These are phyloP conservation scores for Cinclus cinclus DNA, from an alignment of 2,113 vertebrate species.

Conservation along the genomic window DNA sequence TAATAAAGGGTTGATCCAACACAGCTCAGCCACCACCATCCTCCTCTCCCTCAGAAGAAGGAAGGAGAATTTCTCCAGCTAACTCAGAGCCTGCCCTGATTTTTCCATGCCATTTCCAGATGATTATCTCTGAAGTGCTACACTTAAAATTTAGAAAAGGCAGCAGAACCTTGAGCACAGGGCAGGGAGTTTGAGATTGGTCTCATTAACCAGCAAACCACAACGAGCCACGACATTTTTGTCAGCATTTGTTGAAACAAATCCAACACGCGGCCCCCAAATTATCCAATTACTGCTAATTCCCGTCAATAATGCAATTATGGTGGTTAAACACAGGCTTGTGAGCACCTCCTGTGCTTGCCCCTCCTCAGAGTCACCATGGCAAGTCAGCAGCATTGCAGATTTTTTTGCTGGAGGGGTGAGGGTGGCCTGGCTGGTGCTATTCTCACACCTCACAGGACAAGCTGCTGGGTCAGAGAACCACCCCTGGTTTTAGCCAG, in stretches of 20 bases:
- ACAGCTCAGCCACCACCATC: not conserved
- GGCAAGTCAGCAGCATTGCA: not conserved
- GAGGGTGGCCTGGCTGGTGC: not conserved
- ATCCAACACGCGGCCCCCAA: not conserved
- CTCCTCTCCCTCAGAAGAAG: not conserved
- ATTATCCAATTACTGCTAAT: not conserved
- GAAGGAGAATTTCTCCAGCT: not conserved
- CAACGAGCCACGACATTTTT: not conserved
- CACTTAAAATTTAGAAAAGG: not conserved
- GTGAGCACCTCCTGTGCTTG: not conserved
- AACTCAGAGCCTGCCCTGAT: not conserved
- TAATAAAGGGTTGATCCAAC: not conserved
- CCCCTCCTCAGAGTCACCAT: fast-evolving
- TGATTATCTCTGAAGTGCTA: not conserved
- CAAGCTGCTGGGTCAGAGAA: not conserved
- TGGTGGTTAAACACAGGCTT: fast-evolving
- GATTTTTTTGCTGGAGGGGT: not conserved
- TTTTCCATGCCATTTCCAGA: not conserved
- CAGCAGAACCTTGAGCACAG: not conserved
- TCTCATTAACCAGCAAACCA: not conserved
- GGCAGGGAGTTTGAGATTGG: fast-evolving
- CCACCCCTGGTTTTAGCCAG: fast-evolving
- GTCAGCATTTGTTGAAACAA: fast-evolving
- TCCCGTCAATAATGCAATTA: not conserved
- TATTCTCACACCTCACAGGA: too few species aligned